Conservation (phyloP, 2,113 vertebrate species). For the Rhea americana region DNA sequence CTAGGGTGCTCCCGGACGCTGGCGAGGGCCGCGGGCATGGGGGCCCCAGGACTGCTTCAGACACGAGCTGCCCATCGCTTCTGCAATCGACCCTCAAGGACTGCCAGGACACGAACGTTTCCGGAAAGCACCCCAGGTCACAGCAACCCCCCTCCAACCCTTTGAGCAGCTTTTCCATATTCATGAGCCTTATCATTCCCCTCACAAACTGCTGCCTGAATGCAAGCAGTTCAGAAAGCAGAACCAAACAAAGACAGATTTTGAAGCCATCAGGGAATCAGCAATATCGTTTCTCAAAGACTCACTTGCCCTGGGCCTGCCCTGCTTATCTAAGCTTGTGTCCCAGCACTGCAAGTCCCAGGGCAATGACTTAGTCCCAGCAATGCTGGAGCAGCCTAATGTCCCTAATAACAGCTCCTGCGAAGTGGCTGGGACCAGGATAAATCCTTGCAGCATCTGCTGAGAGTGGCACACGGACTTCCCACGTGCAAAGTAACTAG, state of each 20-base stretch:
- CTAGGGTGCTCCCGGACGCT: neutral
- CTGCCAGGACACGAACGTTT: neutral
- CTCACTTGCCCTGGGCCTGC: neutral
- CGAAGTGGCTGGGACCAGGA: neutral
- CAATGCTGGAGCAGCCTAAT: fast-evolving
- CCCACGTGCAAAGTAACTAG: fast-evolving
- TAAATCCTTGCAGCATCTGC: fast-evolving
- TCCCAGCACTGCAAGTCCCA: neutral
- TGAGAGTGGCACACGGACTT: fast-evolving
- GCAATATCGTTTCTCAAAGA: neutral
- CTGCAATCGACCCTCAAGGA: neutral
- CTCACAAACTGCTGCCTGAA: constrained; percentile 54
- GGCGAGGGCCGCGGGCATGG: fast-evolving
- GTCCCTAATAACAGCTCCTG: fast-evolving
- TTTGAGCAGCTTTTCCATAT: constrained; percentile 42
- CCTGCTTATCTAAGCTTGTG: neutral
- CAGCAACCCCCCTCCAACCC: neutral
- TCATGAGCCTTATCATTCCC: constrained; percentile 59
- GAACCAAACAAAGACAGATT: constrained; percentile 27
- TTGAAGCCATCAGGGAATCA: neutral
- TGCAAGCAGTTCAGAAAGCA: constrained; percentile 5
- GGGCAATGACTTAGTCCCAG: neutral
- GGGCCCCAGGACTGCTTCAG: fast-evolving
- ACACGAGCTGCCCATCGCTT: fast-evolving
- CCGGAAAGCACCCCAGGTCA: neutral